Base-by-base conservation (phyloP, 2,113 vertebrate genomes). In the Cavia aperea region DNA sequence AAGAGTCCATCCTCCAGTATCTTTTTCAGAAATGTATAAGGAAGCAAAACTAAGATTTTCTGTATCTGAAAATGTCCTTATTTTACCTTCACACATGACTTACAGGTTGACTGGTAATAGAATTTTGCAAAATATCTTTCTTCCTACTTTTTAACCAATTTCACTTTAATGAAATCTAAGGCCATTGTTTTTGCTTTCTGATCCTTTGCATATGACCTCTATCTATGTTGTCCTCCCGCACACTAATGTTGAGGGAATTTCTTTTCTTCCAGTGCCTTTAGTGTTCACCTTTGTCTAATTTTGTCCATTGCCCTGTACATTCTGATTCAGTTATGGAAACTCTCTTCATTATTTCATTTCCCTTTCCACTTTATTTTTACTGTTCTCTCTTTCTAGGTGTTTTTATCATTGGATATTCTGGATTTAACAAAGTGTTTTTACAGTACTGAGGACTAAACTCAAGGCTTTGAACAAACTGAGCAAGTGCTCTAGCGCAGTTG, bases 221-320 rank as follows among this genome's bases (percentile, higher is more conserved):
- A 14, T 56, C 0, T 24, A 4, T 31, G 3, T 51, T 23, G 2
- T 7, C 24, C 5, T 4, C 21, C 23, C 14, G 0, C 19, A 2
- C 4, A n/a, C 24, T 19, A 0, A 3, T 21, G 43, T 2, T 5
- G 5, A 7, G 14, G 36, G 19, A 8, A 16, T 65, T 31, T n/a
- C 19, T 46, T 73, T 43, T 16, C 5, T 3, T 24, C 11, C 66
- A 8, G 24, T n/a, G 43, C 14, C 66, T 81, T 36, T 16, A 12
- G 6, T 14, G 51, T 60, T 83, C 46, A 16, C 7, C 26, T 1
- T 2, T 6, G 49, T 15, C 39, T 33, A 19, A 6, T 43, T 26
- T 56, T 36, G 4, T 33, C 43, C n/a, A 46, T n/a, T 56, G 54
- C 36, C 12, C 14, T 56, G 14, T 43, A 21, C 5, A 4, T 51